phyloP scores from a whole-genome alignment of 2,113 vertebrate genomes.

The Oostethus manadensis region DNA sequence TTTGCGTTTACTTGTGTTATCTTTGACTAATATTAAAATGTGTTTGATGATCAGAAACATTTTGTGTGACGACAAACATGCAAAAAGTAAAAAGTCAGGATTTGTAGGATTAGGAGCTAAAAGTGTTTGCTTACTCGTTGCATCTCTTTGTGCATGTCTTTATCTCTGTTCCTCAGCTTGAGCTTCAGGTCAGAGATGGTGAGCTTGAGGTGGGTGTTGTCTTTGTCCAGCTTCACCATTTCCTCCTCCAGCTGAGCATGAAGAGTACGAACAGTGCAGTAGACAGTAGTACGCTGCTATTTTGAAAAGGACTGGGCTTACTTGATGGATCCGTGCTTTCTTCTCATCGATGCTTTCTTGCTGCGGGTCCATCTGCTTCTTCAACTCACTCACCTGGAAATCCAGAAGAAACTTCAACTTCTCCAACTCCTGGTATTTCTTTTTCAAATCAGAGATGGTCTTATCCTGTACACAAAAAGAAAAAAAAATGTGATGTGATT shows the following conservation, averaged over 20 bases:
- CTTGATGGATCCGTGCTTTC: conserved; percentile 80
- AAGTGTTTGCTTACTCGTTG: conserved; percentile 72
- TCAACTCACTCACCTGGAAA: conserved; percentile 80
- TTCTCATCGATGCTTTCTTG: conserved; percentile 78
- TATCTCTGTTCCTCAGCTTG: conserved; percentile 75
- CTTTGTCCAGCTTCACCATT: conserved; percentile 74
- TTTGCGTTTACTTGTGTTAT: too few relatives aligned
- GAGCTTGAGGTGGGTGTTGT: conserved; percentile 78
- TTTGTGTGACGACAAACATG: too few relatives aligned
- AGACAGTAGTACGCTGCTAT: too few relatives aligned
- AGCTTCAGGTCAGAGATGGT: conserved; percentile 75
- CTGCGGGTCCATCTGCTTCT: conserved; percentile 78
- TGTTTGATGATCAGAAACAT: too few relatives aligned
- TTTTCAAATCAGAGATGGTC: conserved; percentile 77
- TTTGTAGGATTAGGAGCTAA: too few relatives aligned
- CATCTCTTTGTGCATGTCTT: conserved; percentile 75
- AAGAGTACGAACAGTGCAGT: background rate
- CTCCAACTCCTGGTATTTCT: conserved; percentile 84
- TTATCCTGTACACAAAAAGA: conserved; percentile 72
- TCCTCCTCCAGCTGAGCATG: conserved; percentile 79
- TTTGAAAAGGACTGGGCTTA: background rate
- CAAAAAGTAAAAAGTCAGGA: too few relatives aligned
- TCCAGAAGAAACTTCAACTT: conserved; percentile 82
- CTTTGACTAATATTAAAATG: too few relatives aligned
- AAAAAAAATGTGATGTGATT: background rate